phyloP scores from a whole-genome alignment of 2,888 invertebrate species.

The Rhagonycha lutea region DNA sequence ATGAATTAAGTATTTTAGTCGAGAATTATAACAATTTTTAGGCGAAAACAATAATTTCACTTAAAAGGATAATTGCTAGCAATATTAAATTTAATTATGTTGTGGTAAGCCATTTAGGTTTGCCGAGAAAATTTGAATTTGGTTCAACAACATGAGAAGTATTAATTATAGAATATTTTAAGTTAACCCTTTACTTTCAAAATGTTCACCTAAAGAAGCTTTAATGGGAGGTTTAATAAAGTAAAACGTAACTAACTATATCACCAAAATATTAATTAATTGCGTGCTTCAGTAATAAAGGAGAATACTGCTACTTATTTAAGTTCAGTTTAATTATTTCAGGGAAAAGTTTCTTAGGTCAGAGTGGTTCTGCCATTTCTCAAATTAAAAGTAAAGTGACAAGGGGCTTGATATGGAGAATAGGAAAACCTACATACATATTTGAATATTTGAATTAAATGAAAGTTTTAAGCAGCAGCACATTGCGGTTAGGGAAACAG shows the following conservation, averaged over 20 bases:
- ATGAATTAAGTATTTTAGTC: not conserved
- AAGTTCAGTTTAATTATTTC: not conserved
- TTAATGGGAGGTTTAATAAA: not conserved
- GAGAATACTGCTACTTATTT: not conserved
- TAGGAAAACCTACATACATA: not conserved
- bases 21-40: not conserved
- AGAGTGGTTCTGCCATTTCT: not conserved
- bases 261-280: not conserved
- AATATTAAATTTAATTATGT: not conserved
- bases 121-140: not conserved
- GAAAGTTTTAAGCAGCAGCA: slow-evolving; percentile 17
- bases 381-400: not conserved
- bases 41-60: not conserved
- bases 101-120: not conserved
- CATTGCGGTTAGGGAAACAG: slow-evolving; percentile 22
- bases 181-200: not conserved
- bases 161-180: not conserved
- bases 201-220: not conserved
- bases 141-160: not conserved
- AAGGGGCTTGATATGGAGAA: not conserved
- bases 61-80: not conserved
- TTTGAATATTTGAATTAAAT: slow-evolving; percentile 14
- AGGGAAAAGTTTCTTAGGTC: not conserved
- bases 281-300: not conserved
- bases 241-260: not conserved